Evolutionary conservation across 2,797 vertebrate genomes (phyloP), one percentile per base, ranked within the genome.

Genomic region (Gymnodraco acuticeps): DNA sequence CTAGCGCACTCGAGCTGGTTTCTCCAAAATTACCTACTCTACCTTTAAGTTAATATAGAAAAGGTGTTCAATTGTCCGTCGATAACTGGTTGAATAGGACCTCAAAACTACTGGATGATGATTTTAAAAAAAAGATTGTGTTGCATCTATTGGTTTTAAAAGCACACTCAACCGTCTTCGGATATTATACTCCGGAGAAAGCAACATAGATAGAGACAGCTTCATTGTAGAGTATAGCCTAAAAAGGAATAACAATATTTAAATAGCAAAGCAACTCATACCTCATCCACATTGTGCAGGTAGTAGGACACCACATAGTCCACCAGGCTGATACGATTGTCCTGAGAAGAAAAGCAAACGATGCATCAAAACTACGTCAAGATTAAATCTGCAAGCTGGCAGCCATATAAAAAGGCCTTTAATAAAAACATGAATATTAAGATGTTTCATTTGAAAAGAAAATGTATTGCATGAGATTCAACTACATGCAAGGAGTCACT

Each of bases 301-400:
- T 97, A 99, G 89, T 97, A 98, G 2, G 96, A 96, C 70, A 98
- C 97, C 20, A 99, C 94, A 12, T 96, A 99, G 92, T 97, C 97
- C 92, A 98, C 94, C 88, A 99, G 94, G 87, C 94, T 97, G 85
- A 97, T 96, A 2, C 93, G 93, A 77, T 93, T 97, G 87, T 98
- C 96, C 98, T 99, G 92, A 72, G 70, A 83, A 68, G 27, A 78
- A 60, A 79, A 5, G 8, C n/a, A 77, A n/a, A 4, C 56, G 14
- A 19, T 1, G 10, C 10, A 3, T 71, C 1, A 73, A 12, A 63
- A 16, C 13, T 20, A 2, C 6, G 15, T 52, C 23, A 64, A 70
- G 46, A 3, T 53, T 17, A 64, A 69, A 71, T 19, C 5, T 16
- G 12, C 12, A 14, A 27, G 16, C 7, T 2, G 3, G 16, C 8